Base-by-base conservation (phyloP, 2,797 vertebrate genomes). In the Coregonus suidteri region DNA sequence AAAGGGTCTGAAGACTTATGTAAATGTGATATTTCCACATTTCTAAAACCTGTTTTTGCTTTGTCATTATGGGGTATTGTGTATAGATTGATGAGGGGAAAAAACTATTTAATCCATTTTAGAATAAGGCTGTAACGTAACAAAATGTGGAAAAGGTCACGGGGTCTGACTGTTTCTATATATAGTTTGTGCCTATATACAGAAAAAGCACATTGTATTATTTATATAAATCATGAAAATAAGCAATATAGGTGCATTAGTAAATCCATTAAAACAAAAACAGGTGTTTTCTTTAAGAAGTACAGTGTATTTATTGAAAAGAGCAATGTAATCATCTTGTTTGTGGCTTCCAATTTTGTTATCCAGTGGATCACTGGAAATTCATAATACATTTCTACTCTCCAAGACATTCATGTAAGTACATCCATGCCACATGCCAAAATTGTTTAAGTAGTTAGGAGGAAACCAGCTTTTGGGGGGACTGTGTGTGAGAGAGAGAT, bases 281-380 rank as follows among this genome's bases (percentile, higher is more conserved):
- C 41, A 0, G 31, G 34, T 52, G 3, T 15, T 81, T 82, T 79
- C 4, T 31, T 85, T 16, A 75, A 73, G 68, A 85, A 85, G 77
- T 81, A 86, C 54, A 87, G 86, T 87, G 89, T 88, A 81, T 94
- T 93, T 94, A 94, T 93, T 94, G 82, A 91, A 93, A 93, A 91
- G 75, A 83, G 79, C 77, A 86, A 84, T 81, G 89, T 89, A 90
- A 75, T 89, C 41, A 47, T 47, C 62, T 77, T 77, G 77, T 69
- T 77, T 86, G 85, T 84, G 82, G 75, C 82, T 86, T 86, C 84
- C 76, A 83, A 83, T 85, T 71, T 84, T 69, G 79, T 83, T 77
- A 89, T 87, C 75, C 82, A 85, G 85, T 80, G 72, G 78, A 81
- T 83, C 75, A 79, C 81, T 80, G 74, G 79, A 73, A 82, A 82